phyloP scores from a whole-genome alignment of 2,888 invertebrate genomes.

The Eucriotettix oculatus region DNA sequence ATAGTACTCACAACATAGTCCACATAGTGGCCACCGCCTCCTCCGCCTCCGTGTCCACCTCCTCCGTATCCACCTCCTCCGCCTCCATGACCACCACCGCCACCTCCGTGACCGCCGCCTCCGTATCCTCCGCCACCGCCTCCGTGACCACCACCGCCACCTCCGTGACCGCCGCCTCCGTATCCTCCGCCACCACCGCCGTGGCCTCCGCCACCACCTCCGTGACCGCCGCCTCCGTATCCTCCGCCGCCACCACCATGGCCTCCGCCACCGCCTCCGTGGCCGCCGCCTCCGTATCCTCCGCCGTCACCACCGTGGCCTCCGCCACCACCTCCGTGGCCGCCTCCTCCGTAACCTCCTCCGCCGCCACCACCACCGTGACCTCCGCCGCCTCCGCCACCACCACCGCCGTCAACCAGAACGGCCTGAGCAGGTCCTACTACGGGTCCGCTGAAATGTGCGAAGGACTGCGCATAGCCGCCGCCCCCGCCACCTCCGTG shows the following conservation, averaged over 20 bases:
- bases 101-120: neutral
- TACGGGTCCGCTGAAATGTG: constrained; percentile 5
- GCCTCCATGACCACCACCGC: neutral
- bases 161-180: neutral
- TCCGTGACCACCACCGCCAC: neutral
- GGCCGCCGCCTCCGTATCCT: neutral
- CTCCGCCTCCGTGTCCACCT: too few species aligned
- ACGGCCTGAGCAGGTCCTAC: neutral
- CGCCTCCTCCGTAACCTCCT: too few species aligned
- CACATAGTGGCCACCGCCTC: too few species aligned
- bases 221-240: neutral
- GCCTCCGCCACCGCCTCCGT: neutral
- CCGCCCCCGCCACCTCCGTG: neutral
- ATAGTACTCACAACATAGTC: too few species aligned
- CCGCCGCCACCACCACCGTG: too few species aligned
- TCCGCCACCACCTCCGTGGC: neutral
- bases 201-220: constrained; percentile 1
- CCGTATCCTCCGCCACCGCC: constrained; percentile 1
- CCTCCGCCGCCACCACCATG: neutral
- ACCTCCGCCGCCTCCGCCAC: too few species aligned
- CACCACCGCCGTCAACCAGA: too few species aligned
- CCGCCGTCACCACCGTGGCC: neutral
- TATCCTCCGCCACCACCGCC: neutral
- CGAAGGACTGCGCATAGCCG: constrained; percentile 1
- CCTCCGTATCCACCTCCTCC: too few species aligned